Evolutionary conservation across 2,113 vertebrate species (phyloP).

Genomic region (Ginglymostoma cirratum): DNA sequence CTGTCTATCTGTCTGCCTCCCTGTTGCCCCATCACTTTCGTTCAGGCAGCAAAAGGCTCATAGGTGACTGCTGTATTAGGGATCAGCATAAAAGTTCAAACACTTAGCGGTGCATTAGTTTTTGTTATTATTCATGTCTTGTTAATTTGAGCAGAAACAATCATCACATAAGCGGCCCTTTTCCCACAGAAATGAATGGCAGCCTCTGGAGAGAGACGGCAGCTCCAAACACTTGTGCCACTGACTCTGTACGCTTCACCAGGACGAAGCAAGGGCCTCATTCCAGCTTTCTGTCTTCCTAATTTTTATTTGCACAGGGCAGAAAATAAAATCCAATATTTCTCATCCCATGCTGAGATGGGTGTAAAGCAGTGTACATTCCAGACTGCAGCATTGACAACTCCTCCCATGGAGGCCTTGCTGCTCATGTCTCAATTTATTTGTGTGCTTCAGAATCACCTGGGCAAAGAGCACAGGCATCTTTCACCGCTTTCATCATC

Average conservation of each 20-base stretch:
- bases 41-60: background rate
- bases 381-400: conserved; percentile 53
- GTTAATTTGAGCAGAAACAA: conserved; percentile 73
- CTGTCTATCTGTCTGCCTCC: background rate
- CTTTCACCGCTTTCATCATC: conserved; percentile 41
- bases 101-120: conserved; percentile 37
- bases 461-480: conserved; percentile 13
- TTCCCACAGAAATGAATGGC: conserved; percentile 77
- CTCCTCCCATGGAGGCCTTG: conserved; percentile 45
- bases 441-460: conserved; percentile 42
- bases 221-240: conserved; percentile 69
- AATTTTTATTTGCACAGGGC: conserved; percentile 63
- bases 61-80: conserved; percentile 32
- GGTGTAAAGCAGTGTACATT: conserved; percentile 55
- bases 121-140: conserved; percentile 65
- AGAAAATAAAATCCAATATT: conserved; percentile 63
- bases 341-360: conserved; percentile 51
- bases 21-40: background rate
- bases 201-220: conserved; percentile 68
- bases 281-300: conserved; percentile 70
- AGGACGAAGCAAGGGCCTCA: conserved; percentile 57
- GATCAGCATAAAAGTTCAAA: conserved; percentile 30
- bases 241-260: conserved; percentile 56
- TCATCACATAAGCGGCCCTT: conserved; percentile 71
- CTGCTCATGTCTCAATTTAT: conserved; percentile 39